Percentiles rank a stretch among this genome's conserved stretches.
These are phyloP conservation scores for Urosaurus nigricauda DNA, from an alignment of 2,797 vertebrate species.

Conservation along the genomic window DNA sequence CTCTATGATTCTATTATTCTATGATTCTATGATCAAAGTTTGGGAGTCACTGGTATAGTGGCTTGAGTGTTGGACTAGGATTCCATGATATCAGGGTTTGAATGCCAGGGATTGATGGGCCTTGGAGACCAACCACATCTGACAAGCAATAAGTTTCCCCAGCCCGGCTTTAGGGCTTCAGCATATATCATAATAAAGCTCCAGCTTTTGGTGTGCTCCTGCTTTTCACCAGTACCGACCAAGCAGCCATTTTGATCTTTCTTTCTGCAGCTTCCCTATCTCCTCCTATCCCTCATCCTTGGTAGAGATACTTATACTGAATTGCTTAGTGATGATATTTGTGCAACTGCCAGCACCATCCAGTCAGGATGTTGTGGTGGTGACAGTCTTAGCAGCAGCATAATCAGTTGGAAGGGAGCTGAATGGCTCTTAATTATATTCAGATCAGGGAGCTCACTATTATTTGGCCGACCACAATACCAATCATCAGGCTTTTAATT, in stretches of 20 bases:
- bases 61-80: too few species aligned
- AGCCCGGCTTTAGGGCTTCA: too few species aligned
- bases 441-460: not conserved
- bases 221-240: not conserved
- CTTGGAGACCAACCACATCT: too few species aligned
- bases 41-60: too few species aligned
- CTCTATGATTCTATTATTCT: too few species aligned
- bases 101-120: too few species aligned
- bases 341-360: not conserved
- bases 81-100: too few species aligned
- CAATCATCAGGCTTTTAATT: too few species aligned
- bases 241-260: not conserved
- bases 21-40: too few species aligned
- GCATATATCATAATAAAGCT: too few species aligned
- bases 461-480: not conserved
- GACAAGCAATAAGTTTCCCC: too few species aligned
- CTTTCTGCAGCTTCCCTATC: not conserved
- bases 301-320: not conserved
- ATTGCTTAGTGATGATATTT: too few species aligned
- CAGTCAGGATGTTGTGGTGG: not conserved
- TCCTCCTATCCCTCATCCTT: not conserved
- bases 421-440: not conserved
- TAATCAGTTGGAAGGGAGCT: not conserved
- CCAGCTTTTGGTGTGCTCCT: not conserved
- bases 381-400: not conserved